Base-by-base conservation (phyloP, 2,113 vertebrate species). In the Aptenodytes forsteri region DNA sequence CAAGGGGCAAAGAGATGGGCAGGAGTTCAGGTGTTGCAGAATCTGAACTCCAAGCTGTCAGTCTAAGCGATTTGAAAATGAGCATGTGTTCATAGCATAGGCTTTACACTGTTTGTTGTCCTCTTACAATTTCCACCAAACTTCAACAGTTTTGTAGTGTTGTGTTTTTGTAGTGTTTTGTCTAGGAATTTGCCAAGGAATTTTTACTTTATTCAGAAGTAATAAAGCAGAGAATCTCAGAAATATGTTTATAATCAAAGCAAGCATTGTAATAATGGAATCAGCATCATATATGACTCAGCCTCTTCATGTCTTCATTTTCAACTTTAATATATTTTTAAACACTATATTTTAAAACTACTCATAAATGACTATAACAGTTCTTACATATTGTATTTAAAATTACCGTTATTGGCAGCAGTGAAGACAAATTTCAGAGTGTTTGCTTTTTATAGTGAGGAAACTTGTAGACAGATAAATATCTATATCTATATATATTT, bases 391-490 rank as follows among this genome's bases (percentile, higher is more conserved):
- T 75, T 84, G 14, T 77, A 49, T 81, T 95, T 95, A 83, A 94
- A 96, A 94, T 91, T 94, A 26, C 9, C 2, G 22, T 58, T 85
- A 65, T 70, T 90, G 42, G 5, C 26, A 85, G 38, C 38, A 92
- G 47, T 12, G 10, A 82, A 75, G 66, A 64, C 13, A 65, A 58
- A 83, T 49, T 77, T 87, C 55, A 36, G 76, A 40, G 36, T 71
- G 46, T 18, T 59, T 94, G 49, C 42, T 83, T 90, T 91, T 91
- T 94, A 46, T 40, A 93, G 67, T 87, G 58, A 89, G 50, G 30
- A 46, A 89, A 89, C 93, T 93, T 82, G 56, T 94, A 90, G 49
- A 46, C 36, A 67, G 40, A 26, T 50, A 70, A 80, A 70, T 91
- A 80, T 80, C 34, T 75, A 0, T 56, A 7, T 73, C 3, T 73